A percentile compares a stretch with the other conserved stretches of the same genome.
phyloP scores from a whole-genome alignment of 2,888 invertebrate species.

The Trachelus iudaicus region DNA sequence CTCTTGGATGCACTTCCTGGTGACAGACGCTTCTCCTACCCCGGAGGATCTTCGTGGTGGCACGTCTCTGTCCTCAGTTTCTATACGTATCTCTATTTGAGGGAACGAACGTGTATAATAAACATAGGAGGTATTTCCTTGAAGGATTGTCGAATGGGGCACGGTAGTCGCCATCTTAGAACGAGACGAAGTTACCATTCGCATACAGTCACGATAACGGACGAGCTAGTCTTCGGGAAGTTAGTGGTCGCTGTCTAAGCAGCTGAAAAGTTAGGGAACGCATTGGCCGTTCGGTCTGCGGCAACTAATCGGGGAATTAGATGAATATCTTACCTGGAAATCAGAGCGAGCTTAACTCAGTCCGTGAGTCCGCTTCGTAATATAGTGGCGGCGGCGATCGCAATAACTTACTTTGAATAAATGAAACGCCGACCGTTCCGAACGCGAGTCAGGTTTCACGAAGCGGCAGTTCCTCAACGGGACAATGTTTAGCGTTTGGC shows the following conservation, averaged over 20 bases:
- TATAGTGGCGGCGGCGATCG: constrained; percentile 58
- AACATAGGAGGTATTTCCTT: background rate
- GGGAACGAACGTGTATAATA: background rate
- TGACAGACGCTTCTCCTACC: background rate
- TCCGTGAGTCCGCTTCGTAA: constrained; percentile 49
- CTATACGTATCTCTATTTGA: background rate
- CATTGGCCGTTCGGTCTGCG: constrained; percentile 7
- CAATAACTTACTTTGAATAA: constrained; percentile 64
- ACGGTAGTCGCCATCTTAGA: background rate
- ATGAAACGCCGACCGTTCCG: constrained; percentile 58
- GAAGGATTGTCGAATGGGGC: background rate
- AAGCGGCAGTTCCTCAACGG: constrained; percentile 50
- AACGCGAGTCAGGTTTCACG: constrained; percentile 48
- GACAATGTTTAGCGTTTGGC: constrained; percentile 53
- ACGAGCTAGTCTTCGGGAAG: constrained; percentile 29
- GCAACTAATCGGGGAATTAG: constrained; percentile 48
- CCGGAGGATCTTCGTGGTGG: no score
- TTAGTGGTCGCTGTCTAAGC: constrained; percentile 43
- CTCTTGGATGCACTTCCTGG: background rate
- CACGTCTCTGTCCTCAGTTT: background rate
- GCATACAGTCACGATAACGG: constrained; percentile 6
- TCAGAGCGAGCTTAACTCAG: constrained; percentile 37
- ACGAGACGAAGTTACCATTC: background rate
- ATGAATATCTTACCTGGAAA: constrained; percentile 59
- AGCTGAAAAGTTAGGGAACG: constrained; percentile 39